Percentiles rank a stretch among this genome's conserved stretches.
phyloP scores from a whole-genome alignment of 2,113 vertebrate species.

The Megaceryle torquata region DNA sequence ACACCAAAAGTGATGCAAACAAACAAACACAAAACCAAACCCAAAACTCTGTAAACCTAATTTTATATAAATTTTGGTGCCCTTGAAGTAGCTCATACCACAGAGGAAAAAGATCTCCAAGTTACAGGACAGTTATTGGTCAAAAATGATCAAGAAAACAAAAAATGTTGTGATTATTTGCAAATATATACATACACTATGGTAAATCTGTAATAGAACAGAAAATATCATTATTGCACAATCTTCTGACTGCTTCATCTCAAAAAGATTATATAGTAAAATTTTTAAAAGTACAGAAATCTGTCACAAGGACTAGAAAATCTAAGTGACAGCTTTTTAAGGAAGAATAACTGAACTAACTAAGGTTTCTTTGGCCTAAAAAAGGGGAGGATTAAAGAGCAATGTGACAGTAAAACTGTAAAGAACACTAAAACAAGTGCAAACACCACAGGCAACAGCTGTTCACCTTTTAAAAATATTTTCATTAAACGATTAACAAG shows the following conservation, averaged over 20 bases:
- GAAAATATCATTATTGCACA: background rate
- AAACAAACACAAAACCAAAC: background rate
- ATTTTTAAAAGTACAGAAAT: background rate
- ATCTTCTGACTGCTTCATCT: background rate
- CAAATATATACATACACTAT: background rate
- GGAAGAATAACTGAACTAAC: background rate
- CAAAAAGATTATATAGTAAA: background rate
- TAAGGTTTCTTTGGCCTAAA: background rate
- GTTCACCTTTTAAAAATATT: background rate
- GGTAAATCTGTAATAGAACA: background rate
- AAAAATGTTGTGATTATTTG: background rate
- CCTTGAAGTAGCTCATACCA: background rate
- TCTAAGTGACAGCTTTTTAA: background rate
- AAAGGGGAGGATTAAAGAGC: background rate
- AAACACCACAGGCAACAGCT: background rate
- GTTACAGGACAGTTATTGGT: background rate
- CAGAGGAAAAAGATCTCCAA: background rate
- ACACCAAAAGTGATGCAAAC: accelerated
- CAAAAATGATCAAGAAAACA: background rate
- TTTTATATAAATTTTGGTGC: background rate
- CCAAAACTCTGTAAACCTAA: no score
- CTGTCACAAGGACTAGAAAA: background rate
- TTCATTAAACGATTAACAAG: background rate
- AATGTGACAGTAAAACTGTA: background rate
- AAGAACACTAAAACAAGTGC: background rate